Base-by-base conservation (phyloP, 2,888 invertebrate species). In the Andrena marginata region DNA sequence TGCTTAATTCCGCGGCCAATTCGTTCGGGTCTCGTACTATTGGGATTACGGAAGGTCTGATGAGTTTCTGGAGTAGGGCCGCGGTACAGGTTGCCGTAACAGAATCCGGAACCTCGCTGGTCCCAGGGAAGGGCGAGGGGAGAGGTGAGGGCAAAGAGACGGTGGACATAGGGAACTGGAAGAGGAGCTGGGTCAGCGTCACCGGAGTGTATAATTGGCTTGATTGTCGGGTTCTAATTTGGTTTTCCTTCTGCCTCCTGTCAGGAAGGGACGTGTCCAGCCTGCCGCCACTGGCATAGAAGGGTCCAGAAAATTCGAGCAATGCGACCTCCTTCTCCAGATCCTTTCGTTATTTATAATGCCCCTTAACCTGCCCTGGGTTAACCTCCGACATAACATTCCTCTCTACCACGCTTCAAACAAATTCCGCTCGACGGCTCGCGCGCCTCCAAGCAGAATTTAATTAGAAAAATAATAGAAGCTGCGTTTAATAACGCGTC, bases 201-300 rank as follows among this genome's bases (percentile, higher is more conserved):
- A 93, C 91, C 92, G 90, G 92, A 93, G 93, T 93, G 93, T 93
- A 93, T 93, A 93, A 93, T 93, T 93, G 93, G 91, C 93, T 93
- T 93, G 93, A 93, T 93, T 93, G 93, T 93, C 91, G 92, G 91
- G 92, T 92, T 93, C 93, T 93, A 93, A 93, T 93, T 93, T 92
- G 91, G 91, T 90, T 91, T 91, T 89, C 90, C 90, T 90, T 88
- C 89, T 89, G 90, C 89, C 89, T 88, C 77, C 89, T 90, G 91
- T 90, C 89, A 89, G 78, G 70, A 78, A 76, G 75, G 79, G 73
- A 89, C 87, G 89, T 89, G 89, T 89, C 86, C 89, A 82, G 87
- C 82, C 75, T 87, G 84, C 87, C 64, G 74, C 77, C 72, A 31
- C 64, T 60, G 69, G 67, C 77, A 68, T 54, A 77, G 78, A 62